Percentiles rank a stretch among this genome's conserved stretches.
Conservation (phyloP, 2,888 invertebrate species). For the Noctua janthe region DNA sequence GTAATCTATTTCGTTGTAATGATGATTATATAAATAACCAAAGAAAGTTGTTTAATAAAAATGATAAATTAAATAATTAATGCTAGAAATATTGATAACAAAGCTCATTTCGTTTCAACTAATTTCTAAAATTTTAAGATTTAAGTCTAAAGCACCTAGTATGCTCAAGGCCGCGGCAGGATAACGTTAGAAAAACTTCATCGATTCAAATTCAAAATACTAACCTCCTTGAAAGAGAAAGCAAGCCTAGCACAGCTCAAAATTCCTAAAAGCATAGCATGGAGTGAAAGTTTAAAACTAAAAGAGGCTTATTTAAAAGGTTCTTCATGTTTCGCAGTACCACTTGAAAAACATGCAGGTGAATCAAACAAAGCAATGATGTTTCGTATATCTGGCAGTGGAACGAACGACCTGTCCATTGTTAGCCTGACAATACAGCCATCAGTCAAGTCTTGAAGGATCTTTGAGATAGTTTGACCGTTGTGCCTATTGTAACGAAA, state of each 20-base stretch:
- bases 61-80: neutral
- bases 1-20: slow-evolving; percentile 24
- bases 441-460: slow-evolving; percentile 73
- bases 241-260: slow-evolving; percentile 27
- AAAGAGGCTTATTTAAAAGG: slow-evolving; percentile 67
- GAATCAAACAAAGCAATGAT: slow-evolving; percentile 66
- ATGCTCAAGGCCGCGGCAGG: no score
- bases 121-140: neutral
- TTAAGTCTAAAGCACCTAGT: neutral
- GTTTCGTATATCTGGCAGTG: slow-evolving; percentile 65
- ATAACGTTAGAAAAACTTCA: neutral
- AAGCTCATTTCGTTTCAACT: neutral
- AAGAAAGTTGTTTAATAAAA: neutral
- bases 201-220: slow-evolving; percentile 18
- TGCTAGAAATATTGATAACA: neutral
- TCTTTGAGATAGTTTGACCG: slow-evolving; percentile 67
- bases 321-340: slow-evolving; percentile 67
- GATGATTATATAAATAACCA: neutral
- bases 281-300: slow-evolving; percentile 62
- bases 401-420: slow-evolving; percentile 74
- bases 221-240: slow-evolving; percentile 35
- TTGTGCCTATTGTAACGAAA: slow-evolving; percentile 62
- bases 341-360: slow-evolving; percentile 60
- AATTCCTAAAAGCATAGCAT: slow-evolving; percentile 22
- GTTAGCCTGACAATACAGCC: slow-evolving; percentile 76